These are phyloP conservation scores for Gymnocephalus cernua DNA, from an alignment of 2,113 vertebrate genomes.

Conservation along the genomic window DNA sequence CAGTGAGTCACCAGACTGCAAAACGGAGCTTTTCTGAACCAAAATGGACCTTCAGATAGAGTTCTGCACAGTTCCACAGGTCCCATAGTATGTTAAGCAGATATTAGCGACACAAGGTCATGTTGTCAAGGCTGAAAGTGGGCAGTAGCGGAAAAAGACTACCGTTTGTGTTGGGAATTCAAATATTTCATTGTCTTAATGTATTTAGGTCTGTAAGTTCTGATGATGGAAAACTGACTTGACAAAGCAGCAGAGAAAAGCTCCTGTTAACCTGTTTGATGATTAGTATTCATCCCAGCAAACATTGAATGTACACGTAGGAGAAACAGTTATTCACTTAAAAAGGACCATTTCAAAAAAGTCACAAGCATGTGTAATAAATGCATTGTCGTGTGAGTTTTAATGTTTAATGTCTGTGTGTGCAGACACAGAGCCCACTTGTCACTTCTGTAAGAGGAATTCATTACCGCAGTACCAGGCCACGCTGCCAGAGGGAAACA, in stretches of 20 bases:
- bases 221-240: not conserved
- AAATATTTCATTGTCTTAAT: not conserved
- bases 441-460: slow-evolving; percentile 98
- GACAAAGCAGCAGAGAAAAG: not conserved
- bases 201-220: not conserved
- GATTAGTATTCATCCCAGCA: not conserved
- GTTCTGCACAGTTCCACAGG: not conserved
- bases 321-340: not conserved
- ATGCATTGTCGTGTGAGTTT: not conserved
- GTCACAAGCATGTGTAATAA: not conserved
- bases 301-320: not conserved
- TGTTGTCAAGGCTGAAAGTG: not conserved
- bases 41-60: not conserved
- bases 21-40: not conserved
- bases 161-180: not conserved
- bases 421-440: slow-evolving; percentile 92
- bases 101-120: too few species aligned
- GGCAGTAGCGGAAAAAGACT: not conserved
- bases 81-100: not conserved
- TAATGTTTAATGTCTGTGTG: slow-evolving; percentile 19
- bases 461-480: slow-evolving; percentile 98
- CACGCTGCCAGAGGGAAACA: slow-evolving; percentile 95
- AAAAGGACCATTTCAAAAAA: not conserved
- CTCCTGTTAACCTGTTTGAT: not conserved
- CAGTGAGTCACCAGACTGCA: slow-evolving; percentile 62